Base-by-base conservation (phyloP, 2,888 invertebrate species). In the Polietes domitor region DNA sequence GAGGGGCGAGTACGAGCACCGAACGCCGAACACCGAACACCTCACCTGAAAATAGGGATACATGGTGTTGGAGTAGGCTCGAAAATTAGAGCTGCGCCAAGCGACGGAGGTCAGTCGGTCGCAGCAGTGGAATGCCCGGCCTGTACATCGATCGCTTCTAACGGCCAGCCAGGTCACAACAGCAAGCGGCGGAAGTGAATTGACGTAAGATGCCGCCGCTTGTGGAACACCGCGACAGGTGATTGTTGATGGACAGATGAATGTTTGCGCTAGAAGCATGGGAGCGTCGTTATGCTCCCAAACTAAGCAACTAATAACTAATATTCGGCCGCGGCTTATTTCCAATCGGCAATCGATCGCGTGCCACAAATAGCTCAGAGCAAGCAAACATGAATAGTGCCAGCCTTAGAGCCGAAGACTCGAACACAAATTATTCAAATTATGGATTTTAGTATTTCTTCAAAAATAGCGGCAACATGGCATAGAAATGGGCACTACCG, bases 71-170 rank as follows among this genome's bases (percentile, higher is more conserved):
- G 83, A 86, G 77, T 74, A 86, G 86, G 84, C 71, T 76, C 58
- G 73, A 89, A 87, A 90, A 90, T 89, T 90, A 89, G 91, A 89
- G 89, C 89, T 84, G 79, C 87, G 77, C 74, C 70, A 83, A 84
- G 88, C 68, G 6, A 12, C 32, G 65, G 19, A 17, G 65, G 24
- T 32, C 65, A 65, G 53, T 63, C 65, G n/a, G 17, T 61, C 28
- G 24, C 41, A 17, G 17, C 7, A 21, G 55, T 17, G 32, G 32
- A 63, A 63, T 63, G n/a, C 19, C 41, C n/a, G 47, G n/a, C 1
- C 7, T 47, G 47, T 55, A 21, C 55, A 47, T 28, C 10, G 17
- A 77, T 77, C 65, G 47, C n/a, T 50, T 65, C 37, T 63, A 83
- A 80, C 83, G 74, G 74, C 74, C 5, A 63, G 55, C 70, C 24